phyloP scores from a whole-genome alignment of 2,797 vertebrate species.

The Neosalanx taihuensis region DNA sequence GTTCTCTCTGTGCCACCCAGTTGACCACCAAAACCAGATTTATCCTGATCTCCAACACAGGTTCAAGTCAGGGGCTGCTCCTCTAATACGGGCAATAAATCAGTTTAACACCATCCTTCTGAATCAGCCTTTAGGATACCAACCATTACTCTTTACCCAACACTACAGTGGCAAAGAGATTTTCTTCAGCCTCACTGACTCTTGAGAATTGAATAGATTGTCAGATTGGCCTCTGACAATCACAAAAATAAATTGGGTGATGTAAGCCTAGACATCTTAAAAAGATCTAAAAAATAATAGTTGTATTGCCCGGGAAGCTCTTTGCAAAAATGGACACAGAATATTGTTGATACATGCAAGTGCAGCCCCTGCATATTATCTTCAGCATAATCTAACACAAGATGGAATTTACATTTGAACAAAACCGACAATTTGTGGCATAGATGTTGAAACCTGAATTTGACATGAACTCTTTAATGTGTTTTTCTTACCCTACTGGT shows the following conservation, averaged over 20 bases:
- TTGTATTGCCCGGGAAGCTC: not conserved
- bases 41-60: conserved; percentile 52
- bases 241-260: not conserved
- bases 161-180: not conserved
- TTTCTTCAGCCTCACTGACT: conserved; percentile 5
- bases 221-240: too few relatives aligned
- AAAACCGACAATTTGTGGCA: conserved; percentile 32
- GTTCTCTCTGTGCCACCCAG: conserved; percentile 50
- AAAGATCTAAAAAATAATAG: not conserved
- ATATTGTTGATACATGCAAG: not conserved
- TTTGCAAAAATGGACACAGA: not conserved
- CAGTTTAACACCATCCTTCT: conserved; percentile 42
- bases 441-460: conserved; percentile 43
- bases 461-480: conserved; percentile 50
- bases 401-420: conserved; percentile 46
- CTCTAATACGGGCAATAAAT: conserved; percentile 65
- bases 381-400: not conserved
- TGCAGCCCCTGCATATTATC: not conserved
- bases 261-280: not conserved
- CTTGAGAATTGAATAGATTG: not conserved
- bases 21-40: conserved; percentile 49
- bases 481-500: conserved; percentile 59
- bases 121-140: conserved; percentile 36
- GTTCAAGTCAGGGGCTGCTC: conserved; percentile 55
- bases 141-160: conserved; percentile 35